Evolutionary conservation across 2,113 vertebrate genomes (phyloP), one percentile per base, ranked within the genome.

Genomic region (Oenanthe melanoleuca): DNA sequence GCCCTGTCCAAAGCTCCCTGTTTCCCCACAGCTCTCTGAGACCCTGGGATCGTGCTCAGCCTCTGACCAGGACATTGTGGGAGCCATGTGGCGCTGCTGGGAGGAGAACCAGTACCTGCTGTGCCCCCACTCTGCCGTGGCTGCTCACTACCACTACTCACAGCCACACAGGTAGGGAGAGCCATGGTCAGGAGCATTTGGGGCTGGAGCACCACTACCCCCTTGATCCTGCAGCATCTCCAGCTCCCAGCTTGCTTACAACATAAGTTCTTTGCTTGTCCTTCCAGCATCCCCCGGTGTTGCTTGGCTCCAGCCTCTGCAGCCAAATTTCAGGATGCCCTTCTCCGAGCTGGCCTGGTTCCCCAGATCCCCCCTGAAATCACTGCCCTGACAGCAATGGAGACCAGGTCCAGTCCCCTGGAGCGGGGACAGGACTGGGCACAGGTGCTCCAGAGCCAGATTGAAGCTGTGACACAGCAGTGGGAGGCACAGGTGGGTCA

Each of bases 281-380:
- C 83, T 86, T 60, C 3, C 55, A 94, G 96, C 67, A 57, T 9
- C 0, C 95, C 83, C 70, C 98, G 98, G 56, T 99, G 99, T 85
- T 99, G 98, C 67, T 88, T 99, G 24, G 99, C 99, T 20, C 98
- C 99, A 2, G 99, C 99, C 12, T 99, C 99, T 2, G 97, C 99
- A 18, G 98, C 97, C 92, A 99, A 99, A 96, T 99, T 99, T 92
- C 97, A 97, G 33, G 97, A 98, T 21, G 98, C 98, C 0, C 84
- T 99, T 53, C 83, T 97, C 81, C 98, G 21, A 75, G 99, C 99
- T 0, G 97, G 98, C 25, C 97, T 99, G 91, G 96, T 96, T 72
- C 97, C 98, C 5, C 97, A 98, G 77, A 93, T 97, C 1, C 98
- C 98, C 0, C 72, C 96, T 5, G 98, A 97, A 2, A 97, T 99